Base-by-base conservation (phyloP, 35 echinoderm and acorn worm species). In the Diadema setosum region DNA sequence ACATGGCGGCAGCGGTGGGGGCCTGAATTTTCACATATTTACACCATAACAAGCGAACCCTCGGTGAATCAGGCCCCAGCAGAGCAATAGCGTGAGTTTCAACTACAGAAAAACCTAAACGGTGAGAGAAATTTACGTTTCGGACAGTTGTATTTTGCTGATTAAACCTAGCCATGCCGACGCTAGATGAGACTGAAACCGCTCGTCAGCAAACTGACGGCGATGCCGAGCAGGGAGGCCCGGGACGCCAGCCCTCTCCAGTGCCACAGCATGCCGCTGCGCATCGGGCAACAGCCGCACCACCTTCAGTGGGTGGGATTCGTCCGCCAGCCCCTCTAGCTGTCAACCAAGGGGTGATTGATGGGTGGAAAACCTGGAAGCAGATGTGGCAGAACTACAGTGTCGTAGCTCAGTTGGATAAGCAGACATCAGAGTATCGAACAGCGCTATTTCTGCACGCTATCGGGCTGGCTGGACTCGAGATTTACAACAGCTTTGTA, bases 311-410 rank as follows among this genome's bases (percentile, higher is more conserved):
- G 31, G 27, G 76, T 26, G 37, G 76, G n/a, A 81, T 81, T 45
- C 76, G 40, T 4, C 78, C 78, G 23, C 41, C 78, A 2, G 4
- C 3, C 36, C 78, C 78, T 24, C 7, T 81, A 14, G 55, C 42
- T 12, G 64, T 70, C 40, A 46, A 61, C 6, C 48, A 23, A 86
- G 61, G 84, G 5, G 65, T 81, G 0, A 52, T 55, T 20, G 86
- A 88, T 45, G 74, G 74, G 0, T 88, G 86, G 86, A 88, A 88
- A 25, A 35, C 69, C 4, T 88, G 86, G 86, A 88, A 81, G 73
- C 86, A 88, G 23, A 45, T 81, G 46, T 88, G 70, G 64, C 57
- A 42, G 5, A 48, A 87, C 41, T 87, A 87, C 39, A 87, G 39
- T 18, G 61, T 87, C 39, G 42, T 67, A 2, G 74, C 67, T 11